Evolutionary conservation across 2,113 vertebrate genomes (phyloP), one percentile per base, ranked within the genome.

Genomic region (Phrynocephalus versicolor): DNA sequence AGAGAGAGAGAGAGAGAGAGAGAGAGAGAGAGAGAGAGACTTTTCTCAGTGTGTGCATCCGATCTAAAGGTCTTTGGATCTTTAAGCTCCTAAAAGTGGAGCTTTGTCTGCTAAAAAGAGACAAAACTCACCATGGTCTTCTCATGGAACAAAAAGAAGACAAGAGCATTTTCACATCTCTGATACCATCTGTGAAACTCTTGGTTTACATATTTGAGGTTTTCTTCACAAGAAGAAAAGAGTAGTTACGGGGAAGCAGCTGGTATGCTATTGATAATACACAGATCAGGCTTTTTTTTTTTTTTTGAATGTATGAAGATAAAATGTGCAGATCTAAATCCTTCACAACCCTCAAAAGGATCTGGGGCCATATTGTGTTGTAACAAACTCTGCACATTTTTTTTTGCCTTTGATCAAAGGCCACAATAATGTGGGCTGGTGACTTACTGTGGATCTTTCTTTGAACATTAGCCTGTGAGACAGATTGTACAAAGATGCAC

Each of bases 151-250:
- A 79, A 70, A 70, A 70, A 37, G 65, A 80, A 77, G 39, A 81
- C 69, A 81, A 33, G 70, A 85, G 23, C 57, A 73, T 85, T 80
- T 85, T 69, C 23, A 37, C n/a, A 73, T 85, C 30, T 79, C 60
- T 74, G 69, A 81, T 85, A 80, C 70, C 39, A 85, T 80, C 77
- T 74, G 70, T 45, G n/a, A 73, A 55, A 72, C 30, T 6, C 27
- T 80, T 30, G 15, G 77, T 74, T 80, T 85, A 74, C 84, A 85
- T 81, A 73, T 80, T 80, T 80, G 84, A 85, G 69, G 70, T 85
- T 81, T 82, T 81, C 73, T 80, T 85, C 58, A 19, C n/a, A 85
- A 85, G 23, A 81, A 85, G 57, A 74, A 80, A 85, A 85, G 84
- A 62, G 41, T 73, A 73, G 39, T 57, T 65, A 35, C 71, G 21